Conservation (phyloP, 2,888 invertebrate species). For the Timema podura region DNA sequence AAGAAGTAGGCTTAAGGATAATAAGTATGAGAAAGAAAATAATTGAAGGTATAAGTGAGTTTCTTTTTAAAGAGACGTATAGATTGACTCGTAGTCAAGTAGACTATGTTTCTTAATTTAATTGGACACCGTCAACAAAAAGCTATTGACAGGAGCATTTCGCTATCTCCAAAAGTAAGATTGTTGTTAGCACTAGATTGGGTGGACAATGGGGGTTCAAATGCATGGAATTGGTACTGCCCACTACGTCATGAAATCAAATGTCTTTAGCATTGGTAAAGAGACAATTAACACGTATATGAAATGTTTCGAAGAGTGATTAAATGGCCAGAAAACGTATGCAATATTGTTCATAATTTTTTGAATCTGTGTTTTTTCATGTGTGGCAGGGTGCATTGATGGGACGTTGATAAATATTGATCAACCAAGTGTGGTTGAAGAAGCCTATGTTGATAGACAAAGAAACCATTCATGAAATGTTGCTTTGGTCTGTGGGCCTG, state of each 20-base stretch:
- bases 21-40: no score
- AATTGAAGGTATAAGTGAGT: no score
- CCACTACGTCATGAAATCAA: neutral
- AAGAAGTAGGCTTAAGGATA: no score
- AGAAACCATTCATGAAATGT: constrained; percentile 1
- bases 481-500: neutral
- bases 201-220: constrained; percentile 6
- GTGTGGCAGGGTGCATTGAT: constrained; percentile 8
- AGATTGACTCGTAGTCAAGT: no score
- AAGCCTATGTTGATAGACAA: constrained; percentile 3
- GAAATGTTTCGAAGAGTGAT: neutral
- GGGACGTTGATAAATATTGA: constrained; percentile 6
- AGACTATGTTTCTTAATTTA: no score
- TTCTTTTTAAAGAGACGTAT: no score
- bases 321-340: neutral
- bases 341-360: neutral
- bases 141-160: no score
- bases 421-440: neutral
- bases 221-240: constrained; percentile 1
- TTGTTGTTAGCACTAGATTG: constrained; percentile 8
- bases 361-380: neutral
- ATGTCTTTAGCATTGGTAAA: neutral
- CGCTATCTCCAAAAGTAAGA: neutral
- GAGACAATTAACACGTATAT: neutral
- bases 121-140: no score